Percentiles rank a stretch among this genome's conserved stretches.
phyloP scores from a whole-genome alignment of 2,888 invertebrate species.

The Polyploca ridens region DNA sequence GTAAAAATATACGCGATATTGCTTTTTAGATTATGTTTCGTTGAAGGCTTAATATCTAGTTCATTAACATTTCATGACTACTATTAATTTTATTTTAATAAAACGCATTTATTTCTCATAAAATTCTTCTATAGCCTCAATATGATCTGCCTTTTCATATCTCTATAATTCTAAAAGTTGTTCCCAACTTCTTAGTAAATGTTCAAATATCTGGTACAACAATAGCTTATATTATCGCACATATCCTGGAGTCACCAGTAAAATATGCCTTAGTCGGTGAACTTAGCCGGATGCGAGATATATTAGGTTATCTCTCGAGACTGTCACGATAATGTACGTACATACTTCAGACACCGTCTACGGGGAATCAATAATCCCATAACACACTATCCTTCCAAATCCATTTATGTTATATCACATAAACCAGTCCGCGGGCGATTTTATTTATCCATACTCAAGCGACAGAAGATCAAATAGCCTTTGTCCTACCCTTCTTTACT shows the following conservation, averaged over 20 bases:
- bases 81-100: not conserved
- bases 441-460: constrained; percentile 73
- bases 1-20: constrained; percentile 41
- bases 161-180: not conserved
- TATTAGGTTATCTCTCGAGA: constrained; percentile 56
- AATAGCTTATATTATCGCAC: constrained; percentile 6
- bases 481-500: constrained; percentile 82
- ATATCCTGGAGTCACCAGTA: constrained; percentile 19
- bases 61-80: not conserved
- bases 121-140: no score
- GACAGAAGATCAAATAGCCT: constrained; percentile 82
- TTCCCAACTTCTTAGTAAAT: no score
- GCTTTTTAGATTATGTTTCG: constrained; percentile 32
- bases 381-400: constrained; percentile 71
- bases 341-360: constrained; percentile 50
- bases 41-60: not conserved
- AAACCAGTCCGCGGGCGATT: constrained; percentile 69
- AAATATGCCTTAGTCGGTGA: constrained; percentile 29
- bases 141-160: no score
- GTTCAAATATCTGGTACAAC: not conserved
- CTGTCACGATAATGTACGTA: constrained; percentile 50
- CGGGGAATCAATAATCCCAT: constrained; percentile 70
- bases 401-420: constrained; percentile 78
- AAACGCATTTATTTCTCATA: no score
- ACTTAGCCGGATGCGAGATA: constrained; percentile 39